Evolutionary conservation across 2,113 vertebrate species (phyloP).

Genomic region (Eonycteris spelaea): DNA sequence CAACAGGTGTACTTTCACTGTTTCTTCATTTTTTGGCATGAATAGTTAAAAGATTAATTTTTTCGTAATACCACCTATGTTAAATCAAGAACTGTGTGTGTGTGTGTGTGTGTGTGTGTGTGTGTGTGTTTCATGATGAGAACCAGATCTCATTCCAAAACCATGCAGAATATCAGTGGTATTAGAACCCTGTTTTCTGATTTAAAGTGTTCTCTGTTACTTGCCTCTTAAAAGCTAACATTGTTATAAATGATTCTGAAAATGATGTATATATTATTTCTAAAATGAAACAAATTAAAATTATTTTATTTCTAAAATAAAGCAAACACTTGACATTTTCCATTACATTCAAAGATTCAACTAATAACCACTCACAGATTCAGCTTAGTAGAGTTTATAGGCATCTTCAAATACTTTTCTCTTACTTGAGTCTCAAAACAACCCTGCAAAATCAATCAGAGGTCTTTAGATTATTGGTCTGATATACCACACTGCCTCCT

Average conservation of each 20-base stretch:
- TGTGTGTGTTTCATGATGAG: neutral
- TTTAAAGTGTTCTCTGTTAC: neutral
- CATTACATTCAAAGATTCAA: neutral
- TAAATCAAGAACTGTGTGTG: neutral
- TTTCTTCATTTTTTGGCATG: neutral
- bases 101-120: neutral
- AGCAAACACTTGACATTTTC: neutral
- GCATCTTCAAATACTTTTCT: neutral
- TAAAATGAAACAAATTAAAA: neutral
- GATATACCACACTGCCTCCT: neutral
- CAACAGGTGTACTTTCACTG: neutral
- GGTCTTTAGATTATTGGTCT: neutral
- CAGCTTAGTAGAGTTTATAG: neutral
- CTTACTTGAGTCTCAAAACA: neutral
- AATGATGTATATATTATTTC: neutral
- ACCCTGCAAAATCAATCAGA: neutral
- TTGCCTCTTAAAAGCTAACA: neutral
- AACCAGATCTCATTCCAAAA: neutral
- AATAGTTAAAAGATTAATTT: neutral
- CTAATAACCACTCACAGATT: neutral
- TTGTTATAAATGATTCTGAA: neutral
- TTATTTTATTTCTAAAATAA: neutral
- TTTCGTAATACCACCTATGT: neutral
- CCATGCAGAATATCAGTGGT: neutral
- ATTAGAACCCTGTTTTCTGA: neutral